phyloP scores from a whole-genome alignment of 2,113 vertebrate genomes.

The Pteropus alecto region DNA sequence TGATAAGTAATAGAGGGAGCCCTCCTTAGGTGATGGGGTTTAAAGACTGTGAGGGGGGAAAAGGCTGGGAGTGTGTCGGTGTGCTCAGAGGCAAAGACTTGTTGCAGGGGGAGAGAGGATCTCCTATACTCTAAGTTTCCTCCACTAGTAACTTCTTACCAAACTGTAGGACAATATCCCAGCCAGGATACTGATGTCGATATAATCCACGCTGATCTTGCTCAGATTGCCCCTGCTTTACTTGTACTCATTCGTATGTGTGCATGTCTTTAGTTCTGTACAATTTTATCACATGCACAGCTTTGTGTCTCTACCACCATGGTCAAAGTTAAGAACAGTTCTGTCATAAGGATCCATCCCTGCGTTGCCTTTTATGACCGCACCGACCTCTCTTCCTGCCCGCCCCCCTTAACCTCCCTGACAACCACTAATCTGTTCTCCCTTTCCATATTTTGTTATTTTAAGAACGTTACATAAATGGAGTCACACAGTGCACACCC shows the following conservation, averaged over 20 bases:
- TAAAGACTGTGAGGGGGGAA: fast-evolving
- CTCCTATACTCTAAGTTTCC: neutral
- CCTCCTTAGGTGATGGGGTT: neutral
- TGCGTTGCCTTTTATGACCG: neutral
- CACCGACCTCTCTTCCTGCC: neutral
- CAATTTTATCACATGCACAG: fast-evolving
- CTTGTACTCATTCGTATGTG: fast-evolving
- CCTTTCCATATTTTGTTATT: neutral
- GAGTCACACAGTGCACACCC: neutral
- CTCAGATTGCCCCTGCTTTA: too few species aligned
- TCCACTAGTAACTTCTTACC: neutral
- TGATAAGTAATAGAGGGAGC: neutral
- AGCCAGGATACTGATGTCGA: fast-evolving
- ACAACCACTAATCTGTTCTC: neutral
- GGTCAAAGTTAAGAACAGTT: neutral
- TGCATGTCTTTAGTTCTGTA: neutral
- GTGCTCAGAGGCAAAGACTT: neutral
- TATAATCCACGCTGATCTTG: fast-evolving
- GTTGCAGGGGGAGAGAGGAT: neutral
- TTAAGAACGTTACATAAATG: neutral
- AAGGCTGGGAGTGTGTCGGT: neutral
- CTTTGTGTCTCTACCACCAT: neutral
- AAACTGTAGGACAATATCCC: neutral
- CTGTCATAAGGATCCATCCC: neutral
- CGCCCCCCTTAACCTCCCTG: neutral